Evolutionary conservation across 2,113 vertebrate genomes (phyloP).

Genomic region (Pithys albifrons): DNA sequence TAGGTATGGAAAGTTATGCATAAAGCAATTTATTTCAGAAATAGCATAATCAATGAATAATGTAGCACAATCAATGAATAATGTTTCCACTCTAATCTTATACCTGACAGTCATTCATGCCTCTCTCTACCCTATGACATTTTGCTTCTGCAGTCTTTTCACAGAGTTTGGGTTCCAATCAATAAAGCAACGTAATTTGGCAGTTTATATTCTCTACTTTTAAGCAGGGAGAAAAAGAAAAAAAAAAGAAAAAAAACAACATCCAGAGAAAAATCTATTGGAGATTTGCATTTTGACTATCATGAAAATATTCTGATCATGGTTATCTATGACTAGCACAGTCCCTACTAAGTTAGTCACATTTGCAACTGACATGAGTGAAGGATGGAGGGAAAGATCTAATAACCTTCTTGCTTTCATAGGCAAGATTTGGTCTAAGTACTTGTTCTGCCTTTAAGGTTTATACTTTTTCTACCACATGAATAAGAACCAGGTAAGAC

Average conservation of each 20-base stretch:
- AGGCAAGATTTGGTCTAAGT: neutral
- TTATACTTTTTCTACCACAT: neutral
- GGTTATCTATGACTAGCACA: neutral
- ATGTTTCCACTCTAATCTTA: neutral
- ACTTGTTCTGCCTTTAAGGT: neutral
- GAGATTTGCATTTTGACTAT: neutral
- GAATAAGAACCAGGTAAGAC: neutral
- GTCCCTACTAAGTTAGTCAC: neutral
- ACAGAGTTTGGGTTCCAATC: neutral
- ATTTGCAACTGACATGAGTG: neutral
- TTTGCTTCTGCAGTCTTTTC: neutral
- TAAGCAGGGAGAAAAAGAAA: neutral
- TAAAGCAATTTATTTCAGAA: neutral
- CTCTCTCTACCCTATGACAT: accelerated
- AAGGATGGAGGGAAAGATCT: neutral
- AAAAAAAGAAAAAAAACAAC: no score
- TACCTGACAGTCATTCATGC: accelerated
- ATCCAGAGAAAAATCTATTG: neutral
- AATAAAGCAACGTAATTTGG: neutral
- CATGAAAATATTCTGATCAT: neutral
- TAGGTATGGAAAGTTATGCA: neutral
- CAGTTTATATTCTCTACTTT: neutral
- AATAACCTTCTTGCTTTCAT: neutral
- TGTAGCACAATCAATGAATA: neutral
- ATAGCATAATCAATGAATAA: neutral